Base-by-base conservation (phyloP, 2,888 invertebrate genomes). In the Clanis bilineata region DNA sequence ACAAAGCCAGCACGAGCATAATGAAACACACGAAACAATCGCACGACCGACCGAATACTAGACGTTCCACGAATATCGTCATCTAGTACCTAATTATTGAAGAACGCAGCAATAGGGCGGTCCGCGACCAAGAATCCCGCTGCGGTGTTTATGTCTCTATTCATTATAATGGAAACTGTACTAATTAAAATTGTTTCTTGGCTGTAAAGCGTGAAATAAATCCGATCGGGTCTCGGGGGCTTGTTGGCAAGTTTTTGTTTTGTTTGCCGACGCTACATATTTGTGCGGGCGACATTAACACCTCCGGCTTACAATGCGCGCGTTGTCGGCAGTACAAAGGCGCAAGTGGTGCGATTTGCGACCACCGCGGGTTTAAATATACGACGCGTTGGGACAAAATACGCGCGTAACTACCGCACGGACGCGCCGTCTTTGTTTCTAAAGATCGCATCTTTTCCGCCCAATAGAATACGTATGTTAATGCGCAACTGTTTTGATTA, bases 151-250 rank as follows among this genome's bases (percentile, higher is more conserved):
- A 86, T 86, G 84, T 85, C 86, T 86, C 80, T 86, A 86, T 87
- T 85, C 83, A 85, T 86, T 84, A 83, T 80, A 83, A 74, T 69
- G 71, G 56, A 59, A 44, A 57, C 71, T 67, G 68, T 75, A 77
- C 86, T 87, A 87, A 87, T 87, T 87, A 87, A 87, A 87, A 87
- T 87, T 85, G 83, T 82, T 87, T 71, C 71, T 73, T 70, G 68
- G 70, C 71, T 77, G 77, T 79, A 73, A 76, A 73, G 73, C 76
- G 76, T 65, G 65, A 77, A 81, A 86, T 86, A 86, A 86, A 86
- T 83, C 79, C 72, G 67, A 58, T 57, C 62, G 66, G 65, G 61
- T 67, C 70, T 62, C 72, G 71, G 75, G 67, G 64, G 76, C 79
- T 69, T 80, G 83, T 78, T 71, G 62, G 23, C n/a, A 60, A 55